These are phyloP conservation scores for Ia io DNA, from an alignment of 2,113 vertebrate species.

Conservation along the genomic window DNA sequence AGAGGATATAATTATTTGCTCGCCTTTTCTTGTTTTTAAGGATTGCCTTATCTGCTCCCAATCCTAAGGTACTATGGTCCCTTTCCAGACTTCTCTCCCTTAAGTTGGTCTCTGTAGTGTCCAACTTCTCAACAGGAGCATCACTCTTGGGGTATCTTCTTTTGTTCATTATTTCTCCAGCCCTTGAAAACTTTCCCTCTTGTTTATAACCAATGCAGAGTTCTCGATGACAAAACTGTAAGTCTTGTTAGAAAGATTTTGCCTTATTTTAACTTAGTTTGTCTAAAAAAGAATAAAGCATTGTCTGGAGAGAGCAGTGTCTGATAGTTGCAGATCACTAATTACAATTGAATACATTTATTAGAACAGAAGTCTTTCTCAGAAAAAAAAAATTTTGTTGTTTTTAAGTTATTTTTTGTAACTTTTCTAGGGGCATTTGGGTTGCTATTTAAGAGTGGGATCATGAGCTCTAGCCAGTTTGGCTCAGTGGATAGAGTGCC, in stretches of 20 bases:
- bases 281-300: not conserved
- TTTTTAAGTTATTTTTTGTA: constrained; percentile 12
- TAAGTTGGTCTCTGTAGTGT: not conserved
- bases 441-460: not conserved
- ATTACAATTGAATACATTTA: constrained; percentile 38
- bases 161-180: not conserved
- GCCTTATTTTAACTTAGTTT: constrained; percentile 8
- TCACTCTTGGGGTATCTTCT: not conserved
- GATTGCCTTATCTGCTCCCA: not conserved
- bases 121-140: not conserved
- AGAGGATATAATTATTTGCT: not conserved
- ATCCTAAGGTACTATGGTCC: not conserved
- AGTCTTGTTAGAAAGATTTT: constrained; percentile 18
- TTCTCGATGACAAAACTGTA: not conserved
- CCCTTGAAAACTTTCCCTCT: not conserved
- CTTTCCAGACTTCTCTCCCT: not conserved
- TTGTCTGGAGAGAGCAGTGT: not conserved
- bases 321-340: not conserved
- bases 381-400: not conserved
- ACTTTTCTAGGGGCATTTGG: not conserved
- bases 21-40: not conserved
- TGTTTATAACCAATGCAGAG: not conserved
- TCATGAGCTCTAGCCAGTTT: too few species aligned
- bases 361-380: not conserved
- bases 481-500: too few species aligned